Evolutionary conservation across 2,113 vertebrate genomes (phyloP).

Genomic region (Eidolon helvum): DNA sequence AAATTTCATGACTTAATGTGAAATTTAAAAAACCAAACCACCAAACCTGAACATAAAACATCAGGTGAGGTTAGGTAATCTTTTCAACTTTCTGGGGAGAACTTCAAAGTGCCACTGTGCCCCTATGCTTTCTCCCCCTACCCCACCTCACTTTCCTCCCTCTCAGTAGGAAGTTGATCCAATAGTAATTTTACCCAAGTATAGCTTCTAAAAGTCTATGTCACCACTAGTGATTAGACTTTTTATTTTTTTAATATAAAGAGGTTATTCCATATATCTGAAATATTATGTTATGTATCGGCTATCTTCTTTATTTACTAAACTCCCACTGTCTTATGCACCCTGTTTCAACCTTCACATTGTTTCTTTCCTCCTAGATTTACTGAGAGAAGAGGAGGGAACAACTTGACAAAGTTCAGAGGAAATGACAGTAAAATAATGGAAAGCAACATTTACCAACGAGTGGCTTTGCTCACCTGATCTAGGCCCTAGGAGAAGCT

Average conservation of each 20-base stretch:
- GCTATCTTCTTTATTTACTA: background rate
- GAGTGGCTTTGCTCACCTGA: background rate
- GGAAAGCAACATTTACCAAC: background rate
- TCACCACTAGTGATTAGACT: background rate
- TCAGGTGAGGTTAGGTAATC: background rate
- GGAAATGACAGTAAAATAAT: background rate
- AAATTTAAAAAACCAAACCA: background rate
- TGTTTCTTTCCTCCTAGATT: background rate
- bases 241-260: background rate
- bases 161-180: background rate
- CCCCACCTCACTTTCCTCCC: background rate
- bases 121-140: background rate
- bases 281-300: background rate
- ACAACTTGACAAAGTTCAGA: background rate
- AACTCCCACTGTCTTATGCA: background rate
- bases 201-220: background rate
- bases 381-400: background rate
- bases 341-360: background rate
- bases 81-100: background rate
- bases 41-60: background rate
- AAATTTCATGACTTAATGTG: constrained; percentile 8
- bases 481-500: background rate
- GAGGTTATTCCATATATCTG: background rate
- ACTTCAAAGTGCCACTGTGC: background rate
- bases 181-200: background rate